A percentile compares a stretch with the other conserved stretches of the same genome.
phyloP scores from a whole-genome alignment of 2,888 invertebrate species.

The Acanthosepion lycidas region DNA sequence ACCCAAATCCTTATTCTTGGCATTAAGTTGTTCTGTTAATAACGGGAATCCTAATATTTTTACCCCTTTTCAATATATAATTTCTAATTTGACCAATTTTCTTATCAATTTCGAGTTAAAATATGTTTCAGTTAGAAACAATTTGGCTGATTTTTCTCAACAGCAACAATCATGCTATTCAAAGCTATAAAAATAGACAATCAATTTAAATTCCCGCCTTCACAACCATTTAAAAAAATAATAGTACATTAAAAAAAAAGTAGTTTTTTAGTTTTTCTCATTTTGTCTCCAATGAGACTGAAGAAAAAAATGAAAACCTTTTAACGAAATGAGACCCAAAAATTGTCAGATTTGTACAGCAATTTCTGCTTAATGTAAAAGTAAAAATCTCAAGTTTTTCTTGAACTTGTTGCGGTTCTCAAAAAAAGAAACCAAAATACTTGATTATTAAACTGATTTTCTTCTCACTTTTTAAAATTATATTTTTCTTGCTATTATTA shows the following conservation, averaged over 20 bases:
- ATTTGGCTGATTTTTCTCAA: neutral
- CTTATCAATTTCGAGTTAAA: neutral
- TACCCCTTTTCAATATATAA: neutral
- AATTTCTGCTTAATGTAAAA: neutral
- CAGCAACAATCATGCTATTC: neutral
- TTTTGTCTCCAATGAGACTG: neutral
- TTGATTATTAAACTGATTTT: neutral
- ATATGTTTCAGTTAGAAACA: neutral
- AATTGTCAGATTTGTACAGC: neutral
- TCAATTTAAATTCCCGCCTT: neutral
- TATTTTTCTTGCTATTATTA: no score
- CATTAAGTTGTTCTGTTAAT: neutral
- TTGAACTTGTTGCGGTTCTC: neutral
- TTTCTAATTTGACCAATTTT: neutral
- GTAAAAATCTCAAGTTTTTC: neutral
- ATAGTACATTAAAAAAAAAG: neutral
- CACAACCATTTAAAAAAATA: neutral
- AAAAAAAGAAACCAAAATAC: neutral
- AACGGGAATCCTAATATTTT: neutral
- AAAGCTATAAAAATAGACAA: neutral
- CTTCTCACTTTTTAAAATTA: neutral
- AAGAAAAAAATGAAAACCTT: neutral
- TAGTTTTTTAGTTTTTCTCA: neutral
- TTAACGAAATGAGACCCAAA: neutral
- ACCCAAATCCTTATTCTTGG: neutral